Base-by-base conservation (phyloP, 2,113 vertebrate species). In the Eretmochelys imbricata region DNA sequence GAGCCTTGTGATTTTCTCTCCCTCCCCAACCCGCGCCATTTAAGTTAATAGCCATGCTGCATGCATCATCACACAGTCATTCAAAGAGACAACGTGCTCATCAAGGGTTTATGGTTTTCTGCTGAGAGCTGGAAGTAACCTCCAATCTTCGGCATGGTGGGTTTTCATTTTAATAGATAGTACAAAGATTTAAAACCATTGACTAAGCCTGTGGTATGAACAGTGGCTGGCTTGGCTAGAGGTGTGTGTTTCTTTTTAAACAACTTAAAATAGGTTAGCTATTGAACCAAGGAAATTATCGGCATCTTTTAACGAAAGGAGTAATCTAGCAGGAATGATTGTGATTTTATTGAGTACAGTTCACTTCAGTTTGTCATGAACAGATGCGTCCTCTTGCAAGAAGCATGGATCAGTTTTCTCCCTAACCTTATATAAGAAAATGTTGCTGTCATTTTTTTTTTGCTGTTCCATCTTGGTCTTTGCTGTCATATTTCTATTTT, bases 401-500 rank as follows among this genome's bases (percentile, higher is more conserved):
- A 84, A 75, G 38, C 48, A 72, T 84, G 90, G 38, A 80, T 49
- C 0, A 0, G 53, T 42, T 83, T 51, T 27, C 24, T 29, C 31
- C 10, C 12, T 57, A 50, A 25, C 16, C 46, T 50, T n/a, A 5
- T 24, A 35, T 25, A 29, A 50, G 82, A 89, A 65, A 75, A 94
- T 90, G 91, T 0, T 19, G 14, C 31, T 69, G 72, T 75, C 53
- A 19, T 83, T 38, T 72, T 93, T 0, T 42, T 42, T 0, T 88
- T 82, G 55, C 85, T 55, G 25, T 84, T 90, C 83, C 81, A 82
- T 81, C 89, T 95, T 95, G 85, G 53, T 12, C 86, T 13, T 92
- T 86, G 24, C 35, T 93, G 87, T 87, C 0, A 0, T 0, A 0
- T 88, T 90, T 1, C 3, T 1, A 2, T 62, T 51, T n/a, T 93